These are phyloP conservation scores for Drosophila fuyamai DNA, from an alignment of 1,140 invertebrate genomes.

Conservation along the genomic window DNA sequence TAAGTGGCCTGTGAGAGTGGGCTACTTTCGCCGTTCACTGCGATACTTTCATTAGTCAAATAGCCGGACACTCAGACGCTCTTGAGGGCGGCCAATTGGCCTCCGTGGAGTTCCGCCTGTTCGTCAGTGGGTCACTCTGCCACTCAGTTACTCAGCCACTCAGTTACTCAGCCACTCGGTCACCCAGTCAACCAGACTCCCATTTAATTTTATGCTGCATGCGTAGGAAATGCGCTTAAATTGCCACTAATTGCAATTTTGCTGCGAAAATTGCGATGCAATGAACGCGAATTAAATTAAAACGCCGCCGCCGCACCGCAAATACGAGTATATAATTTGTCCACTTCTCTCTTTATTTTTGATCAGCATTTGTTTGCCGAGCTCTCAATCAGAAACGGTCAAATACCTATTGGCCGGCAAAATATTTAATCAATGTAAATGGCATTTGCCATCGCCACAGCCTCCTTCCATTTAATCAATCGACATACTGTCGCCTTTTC, in stretches of 20 bases:
- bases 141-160: slow-evolving; percentile 5
- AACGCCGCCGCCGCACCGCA: slow-evolving; percentile 14
- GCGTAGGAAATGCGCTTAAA: slow-evolving; percentile 61
- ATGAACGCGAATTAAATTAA: slow-evolving; percentile 61
- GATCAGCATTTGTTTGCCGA: slow-evolving; percentile 45
- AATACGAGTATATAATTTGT: slow-evolving; percentile 42
- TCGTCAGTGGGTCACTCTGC: slow-evolving; percentile 72
- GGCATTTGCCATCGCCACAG: slow-evolving; percentile 8
- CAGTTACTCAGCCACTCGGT: slow-evolving; percentile 21
- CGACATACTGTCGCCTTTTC: slow-evolving; percentile 22
- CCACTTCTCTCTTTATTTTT: slow-evolving; percentile 18
- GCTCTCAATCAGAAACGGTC: slow-evolving; percentile 37
- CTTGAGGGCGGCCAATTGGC: slow-evolving; percentile 51
- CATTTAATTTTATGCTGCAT: slow-evolving; percentile 47
- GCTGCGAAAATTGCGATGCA: slow-evolving; percentile 55
- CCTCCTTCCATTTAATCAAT: slow-evolving; percentile 1
- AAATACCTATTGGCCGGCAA: slow-evolving; percentile 33
- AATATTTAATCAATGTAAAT: slow-evolving; percentile 65
- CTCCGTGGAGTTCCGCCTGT: slow-evolving; percentile 18
- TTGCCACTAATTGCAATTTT: slow-evolving; percentile 75
- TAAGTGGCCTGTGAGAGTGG: slow-evolving; percentile 73
- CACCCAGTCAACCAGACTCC: slow-evolving; percentile 44
- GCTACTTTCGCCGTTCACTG: slow-evolving; percentile 73
- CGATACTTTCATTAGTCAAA: slow-evolving; percentile 76
- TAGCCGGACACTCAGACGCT: slow-evolving; percentile 63